Evolutionary conservation across 1,140 invertebrate species (phyloP).

Genomic region (Panagrolaimus sp.): DNA sequence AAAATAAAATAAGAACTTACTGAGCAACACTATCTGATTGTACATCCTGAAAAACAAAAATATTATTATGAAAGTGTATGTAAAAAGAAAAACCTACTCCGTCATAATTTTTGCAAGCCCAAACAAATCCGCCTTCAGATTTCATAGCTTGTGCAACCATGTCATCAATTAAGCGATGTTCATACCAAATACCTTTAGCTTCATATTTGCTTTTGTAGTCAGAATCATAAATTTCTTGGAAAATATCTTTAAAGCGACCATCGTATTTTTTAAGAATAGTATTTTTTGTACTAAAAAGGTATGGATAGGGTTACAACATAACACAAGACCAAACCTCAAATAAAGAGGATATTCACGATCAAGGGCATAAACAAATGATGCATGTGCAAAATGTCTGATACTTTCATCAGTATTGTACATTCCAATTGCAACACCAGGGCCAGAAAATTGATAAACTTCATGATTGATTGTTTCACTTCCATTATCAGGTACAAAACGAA

Average conservation of each 20-base stretch:
- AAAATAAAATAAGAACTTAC: too few species aligned
- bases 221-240: slow-evolving; percentile 90
- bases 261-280: slow-evolving; percentile 97
- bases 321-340: slow-evolving; percentile 64
- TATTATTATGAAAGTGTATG: slow-evolving; percentile 94
- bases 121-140: slow-evolving; percentile 93
- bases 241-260: slow-evolving; percentile 96
- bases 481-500: slow-evolving; percentile 70
- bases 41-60: slow-evolving; percentile 83
- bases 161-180: slow-evolving; percentile 85
- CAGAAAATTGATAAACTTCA: slow-evolving; percentile 71
- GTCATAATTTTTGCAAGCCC: slow-evolving; percentile 98
- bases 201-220: slow-evolving; percentile 81
- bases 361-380: slow-evolving; percentile 84
- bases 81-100: too few species aligned
- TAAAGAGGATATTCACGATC: slow-evolving; percentile 80
- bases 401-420: slow-evolving; percentile 96
- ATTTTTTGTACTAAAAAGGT: slow-evolving; percentile 77
- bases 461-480: slow-evolving; percentile 64
- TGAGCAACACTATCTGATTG: too few species aligned
- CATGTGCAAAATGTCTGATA: slow-evolving; percentile 81
- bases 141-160: slow-evolving; percentile 99
- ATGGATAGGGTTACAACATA: slow-evolving; percentile 15
- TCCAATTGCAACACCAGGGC: slow-evolving; percentile 77
- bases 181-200: slow-evolving; percentile 82